Evolutionary conservation across 2,797 vertebrate species (phyloP), one percentile per base, ranked within the genome.

Genomic region (Pseudomugil tenellus): DNA sequence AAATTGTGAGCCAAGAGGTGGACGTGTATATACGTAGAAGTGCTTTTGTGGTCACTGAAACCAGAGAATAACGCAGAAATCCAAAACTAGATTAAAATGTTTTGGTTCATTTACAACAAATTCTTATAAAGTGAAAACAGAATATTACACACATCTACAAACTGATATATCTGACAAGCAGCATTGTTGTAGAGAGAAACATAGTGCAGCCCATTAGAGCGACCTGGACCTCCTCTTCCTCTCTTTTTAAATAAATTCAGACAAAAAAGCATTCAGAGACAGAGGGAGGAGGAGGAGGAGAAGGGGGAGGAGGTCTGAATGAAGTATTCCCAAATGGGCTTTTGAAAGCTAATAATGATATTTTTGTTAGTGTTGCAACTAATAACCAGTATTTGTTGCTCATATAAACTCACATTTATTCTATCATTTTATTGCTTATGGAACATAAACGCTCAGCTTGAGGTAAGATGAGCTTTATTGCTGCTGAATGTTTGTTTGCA

Each of bases 231-330:
- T 74, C 64, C 53, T 72, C 55, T 51, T 49, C 54, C 55, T 61
- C 67, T 67, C 67, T 70, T 77, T 63, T 56, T 48, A 60, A 68
- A 77, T 31, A 31, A 71, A 70, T 59, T 63, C 64, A 83, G 46
- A 80, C 77, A 60, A 76, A 78, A 59, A 74, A n/a, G 25, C 53
- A 62, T 76, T 74, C 29, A 70, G 62, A 77, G 69, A 72, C 43
- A 51, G 29, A 66, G 11, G 29, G 53, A 79, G 19, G 48, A 75
- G 41, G 46, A 75, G 35, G 48, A 65, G 21, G 49, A 25, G 41
- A n/a, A n/a, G n/a, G n/a, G n/a, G n/a, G n/a, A n/a, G n/a, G n/a
- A n/a, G n/a, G n/a, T 51, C 34, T 13, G 31, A 12, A 31, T 5
- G 8, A 58, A 37, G 3, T 17, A 67, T 70, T 32, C 17, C 63